Evolutionary conservation across 2,113 vertebrate species (phyloP).

Genomic region (Miniopterus natalensis): DNA sequence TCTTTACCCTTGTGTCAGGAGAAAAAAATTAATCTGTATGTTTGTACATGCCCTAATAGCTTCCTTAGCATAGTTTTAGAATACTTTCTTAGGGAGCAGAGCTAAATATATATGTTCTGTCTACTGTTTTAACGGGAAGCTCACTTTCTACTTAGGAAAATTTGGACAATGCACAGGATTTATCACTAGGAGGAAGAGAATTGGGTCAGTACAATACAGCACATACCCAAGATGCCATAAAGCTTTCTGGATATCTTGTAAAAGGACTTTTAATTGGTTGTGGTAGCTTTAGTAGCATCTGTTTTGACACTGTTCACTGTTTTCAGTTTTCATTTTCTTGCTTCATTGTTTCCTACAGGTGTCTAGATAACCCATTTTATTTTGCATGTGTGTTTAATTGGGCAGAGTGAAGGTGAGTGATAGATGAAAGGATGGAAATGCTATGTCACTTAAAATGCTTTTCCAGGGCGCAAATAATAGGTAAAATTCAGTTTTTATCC

Average conservation of each 20-base stretch:
- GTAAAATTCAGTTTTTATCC: not conserved
- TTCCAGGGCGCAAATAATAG: not conserved
- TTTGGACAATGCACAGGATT: not conserved
- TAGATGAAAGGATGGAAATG: not conserved
- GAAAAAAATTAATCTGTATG: not conserved
- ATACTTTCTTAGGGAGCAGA: not conserved
- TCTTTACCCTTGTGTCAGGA: not conserved
- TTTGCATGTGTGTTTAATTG: not conserved
- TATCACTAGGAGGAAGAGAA: not conserved
- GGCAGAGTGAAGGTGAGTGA: not conserved
- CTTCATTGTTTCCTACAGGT: not conserved
- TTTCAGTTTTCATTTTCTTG: constrained; percentile 41
- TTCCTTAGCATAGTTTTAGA: not conserved
- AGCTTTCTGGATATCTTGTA: not conserved
- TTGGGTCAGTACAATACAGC: not conserved
- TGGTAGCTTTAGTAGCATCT: not conserved
- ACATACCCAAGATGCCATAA: not conserved
- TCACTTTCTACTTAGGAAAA: not conserved
- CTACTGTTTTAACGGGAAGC: not conserved
- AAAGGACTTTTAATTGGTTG: not conserved
- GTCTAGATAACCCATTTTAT: not conserved
- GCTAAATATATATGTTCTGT: not conserved
- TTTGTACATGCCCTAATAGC: not conserved
- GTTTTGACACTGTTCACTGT: not conserved
- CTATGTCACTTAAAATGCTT: not conserved